Percentiles rank a stretch among this genome's conserved stretches.
Evolutionary conservation across 2,888 invertebrate species (phyloP).

Genomic region (Rotaria socialis): DNA sequence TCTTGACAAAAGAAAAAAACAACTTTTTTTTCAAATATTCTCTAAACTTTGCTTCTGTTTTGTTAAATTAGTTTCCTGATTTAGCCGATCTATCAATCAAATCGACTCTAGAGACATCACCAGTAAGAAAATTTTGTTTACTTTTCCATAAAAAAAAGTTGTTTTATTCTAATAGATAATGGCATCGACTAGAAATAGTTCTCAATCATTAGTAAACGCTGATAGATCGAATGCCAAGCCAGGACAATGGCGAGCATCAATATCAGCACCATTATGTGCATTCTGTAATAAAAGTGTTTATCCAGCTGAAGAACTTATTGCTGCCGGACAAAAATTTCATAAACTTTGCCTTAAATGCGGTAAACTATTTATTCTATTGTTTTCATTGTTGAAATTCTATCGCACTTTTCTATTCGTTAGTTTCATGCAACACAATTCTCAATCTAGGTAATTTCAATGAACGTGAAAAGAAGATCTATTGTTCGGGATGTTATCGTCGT

Average conservation of each 20-base stretch:
- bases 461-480: conserved; percentile 39
- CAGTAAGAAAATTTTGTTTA: neutral
- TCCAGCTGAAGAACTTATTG: conserved; percentile 42
- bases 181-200: neutral
- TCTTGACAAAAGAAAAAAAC: neutral
- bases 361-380: neutral
- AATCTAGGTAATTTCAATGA: conserved; percentile 38
- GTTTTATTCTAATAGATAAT: neutral
- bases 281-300: conserved; percentile 42
- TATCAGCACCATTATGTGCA: conserved; percentile 42
- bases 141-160: neutral
- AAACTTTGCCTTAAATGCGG: conserved; percentile 45
- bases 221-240: neutral
- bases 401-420: neutral
- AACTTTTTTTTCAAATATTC: too few relatives aligned
- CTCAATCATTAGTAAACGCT: neutral
- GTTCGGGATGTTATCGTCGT: conserved; percentile 40
- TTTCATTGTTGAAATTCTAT: neutral
- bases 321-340: conserved; percentile 42
- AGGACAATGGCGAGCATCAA: neutral
- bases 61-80: neutral
- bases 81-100: neutral
- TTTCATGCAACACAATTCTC: conserved; percentile 38
- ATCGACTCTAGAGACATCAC: neutral
- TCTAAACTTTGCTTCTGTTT: neutral